Evolutionary conservation across 2,113 vertebrate genomes (phyloP).

Genomic region (Lycaon pictus): DNA sequence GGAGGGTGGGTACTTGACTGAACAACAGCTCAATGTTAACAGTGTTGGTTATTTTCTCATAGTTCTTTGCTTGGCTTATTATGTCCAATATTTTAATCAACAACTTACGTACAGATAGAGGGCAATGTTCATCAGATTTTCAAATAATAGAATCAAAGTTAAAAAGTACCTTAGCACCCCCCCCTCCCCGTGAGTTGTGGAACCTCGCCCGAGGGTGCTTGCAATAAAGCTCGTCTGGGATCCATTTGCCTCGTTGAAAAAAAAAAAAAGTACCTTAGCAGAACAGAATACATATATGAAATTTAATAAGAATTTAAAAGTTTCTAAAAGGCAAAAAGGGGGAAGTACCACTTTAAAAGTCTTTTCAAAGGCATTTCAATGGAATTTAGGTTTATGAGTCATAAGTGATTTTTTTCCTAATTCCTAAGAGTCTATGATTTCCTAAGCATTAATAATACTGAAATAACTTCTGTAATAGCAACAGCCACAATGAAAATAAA

Average conservation of each 20-base stretch:
- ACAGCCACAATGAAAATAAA: neutral
- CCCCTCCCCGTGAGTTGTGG: too few relatives aligned
- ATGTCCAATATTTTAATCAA: conserved; percentile 24
- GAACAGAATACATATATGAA: neutral
- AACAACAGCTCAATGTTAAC: neutral
- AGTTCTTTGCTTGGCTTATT: conserved; percentile 7
- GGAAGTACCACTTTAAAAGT: neutral
- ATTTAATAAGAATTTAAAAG: conserved; percentile 16
- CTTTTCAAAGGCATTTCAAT: neutral
- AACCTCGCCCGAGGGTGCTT: too few relatives aligned
- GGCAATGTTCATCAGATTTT: neutral
- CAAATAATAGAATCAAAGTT: neutral
- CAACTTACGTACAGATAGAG: neutral
- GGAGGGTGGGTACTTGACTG: neutral
- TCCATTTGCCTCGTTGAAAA: too few relatives aligned
- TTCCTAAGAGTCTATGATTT: conserved; percentile 33
- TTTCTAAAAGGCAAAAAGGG: neutral
- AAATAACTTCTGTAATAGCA: neutral
- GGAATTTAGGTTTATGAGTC: neutral
- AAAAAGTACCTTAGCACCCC: neutral
- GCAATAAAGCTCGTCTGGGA: too few relatives aligned
- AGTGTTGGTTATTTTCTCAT: conserved; percentile 1
- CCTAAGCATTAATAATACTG: neutral
- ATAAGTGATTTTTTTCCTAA: neutral
- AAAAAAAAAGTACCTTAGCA: neutral